Conservation (phyloP, 2,113 vertebrate species). For the Cheilinus undulatus region DNA sequence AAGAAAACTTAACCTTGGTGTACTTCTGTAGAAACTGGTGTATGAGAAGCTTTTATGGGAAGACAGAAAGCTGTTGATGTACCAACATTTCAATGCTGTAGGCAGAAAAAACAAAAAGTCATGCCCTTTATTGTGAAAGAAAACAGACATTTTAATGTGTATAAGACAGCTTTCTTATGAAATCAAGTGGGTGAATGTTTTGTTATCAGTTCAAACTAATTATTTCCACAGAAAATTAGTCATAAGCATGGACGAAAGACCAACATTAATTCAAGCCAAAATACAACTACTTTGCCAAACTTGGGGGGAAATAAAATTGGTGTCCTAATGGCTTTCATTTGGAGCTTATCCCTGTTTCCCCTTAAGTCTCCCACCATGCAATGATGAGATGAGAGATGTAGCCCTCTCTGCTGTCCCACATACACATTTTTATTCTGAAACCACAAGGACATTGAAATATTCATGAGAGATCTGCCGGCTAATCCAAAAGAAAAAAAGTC, state of each 20-base stretch:
- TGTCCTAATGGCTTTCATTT: not conserved
- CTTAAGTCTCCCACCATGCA: constrained; percentile 6
- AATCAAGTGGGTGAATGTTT: not conserved
- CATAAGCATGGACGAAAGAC: not conserved
- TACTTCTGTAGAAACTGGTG: no score
- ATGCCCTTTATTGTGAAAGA: no score
- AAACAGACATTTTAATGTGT: no score
- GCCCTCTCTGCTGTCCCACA: not conserved
- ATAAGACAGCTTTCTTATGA: no score
- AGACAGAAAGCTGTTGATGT: no score
- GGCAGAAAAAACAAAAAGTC: no score
- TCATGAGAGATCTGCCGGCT: constrained; percentile 62
- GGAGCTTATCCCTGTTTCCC: constrained; percentile 1
- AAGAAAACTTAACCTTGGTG: no score
- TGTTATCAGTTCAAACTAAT: no score
- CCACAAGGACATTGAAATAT: constrained; percentile 74
- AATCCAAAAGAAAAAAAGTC: constrained; percentile 48
- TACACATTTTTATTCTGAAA: constrained; percentile 32
- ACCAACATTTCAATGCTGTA: no score
- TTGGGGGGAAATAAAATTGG: not conserved
- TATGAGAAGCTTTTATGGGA: no score
- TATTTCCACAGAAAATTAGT: no score
- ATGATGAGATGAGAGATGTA: constrained; percentile 46
- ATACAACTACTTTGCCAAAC: not conserved
- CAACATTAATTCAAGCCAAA: not conserved